Evolutionary conservation across 2,888 invertebrate genomes (phyloP).

Genomic region (Philaethria dido): DNA sequence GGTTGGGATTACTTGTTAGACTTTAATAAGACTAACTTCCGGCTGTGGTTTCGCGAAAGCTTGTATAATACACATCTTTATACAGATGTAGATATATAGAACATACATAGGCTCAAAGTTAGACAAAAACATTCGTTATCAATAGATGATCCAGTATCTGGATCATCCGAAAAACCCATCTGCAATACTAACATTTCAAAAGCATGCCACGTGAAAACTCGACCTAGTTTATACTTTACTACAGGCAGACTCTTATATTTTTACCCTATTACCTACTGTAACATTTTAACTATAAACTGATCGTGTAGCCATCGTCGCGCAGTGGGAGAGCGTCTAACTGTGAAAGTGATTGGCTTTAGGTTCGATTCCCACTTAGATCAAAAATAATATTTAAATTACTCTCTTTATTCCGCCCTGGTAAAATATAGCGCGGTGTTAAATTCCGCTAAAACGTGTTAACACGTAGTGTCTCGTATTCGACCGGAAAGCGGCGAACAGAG

Average conservation of each 20-base stretch:
- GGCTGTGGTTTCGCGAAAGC: not conserved
- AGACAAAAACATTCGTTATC: constrained; percentile 12
- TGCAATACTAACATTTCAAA: constrained; percentile 16
- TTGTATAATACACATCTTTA: too few species aligned
- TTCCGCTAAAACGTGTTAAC: too few species aligned
- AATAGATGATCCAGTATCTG: constrained; percentile 8
- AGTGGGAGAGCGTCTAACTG: too few species aligned
- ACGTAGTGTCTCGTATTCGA: too few species aligned
- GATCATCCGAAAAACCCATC: constrained; percentile 13
- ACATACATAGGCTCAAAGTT: not conserved
- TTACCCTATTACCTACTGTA: not conserved
- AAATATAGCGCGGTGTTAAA: too few species aligned
- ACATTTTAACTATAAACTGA: not conserved
- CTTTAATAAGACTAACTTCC: not conserved
- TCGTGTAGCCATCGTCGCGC: not conserved
- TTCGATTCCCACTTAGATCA: too few species aligned
- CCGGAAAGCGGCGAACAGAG: too few species aligned
- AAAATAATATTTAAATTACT: too few species aligned
- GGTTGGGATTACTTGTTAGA: not conserved
- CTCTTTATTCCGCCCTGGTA: too few species aligned
- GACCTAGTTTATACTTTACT: constrained; percentile 4
- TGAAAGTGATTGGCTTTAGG: too few species aligned
- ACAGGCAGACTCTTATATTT: not conserved
- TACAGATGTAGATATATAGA: not conserved
- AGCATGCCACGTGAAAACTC: constrained; percentile 14